phyloP scores from a whole-genome alignment of 2,888 invertebrate species.

The Volucella inanis region DNA sequence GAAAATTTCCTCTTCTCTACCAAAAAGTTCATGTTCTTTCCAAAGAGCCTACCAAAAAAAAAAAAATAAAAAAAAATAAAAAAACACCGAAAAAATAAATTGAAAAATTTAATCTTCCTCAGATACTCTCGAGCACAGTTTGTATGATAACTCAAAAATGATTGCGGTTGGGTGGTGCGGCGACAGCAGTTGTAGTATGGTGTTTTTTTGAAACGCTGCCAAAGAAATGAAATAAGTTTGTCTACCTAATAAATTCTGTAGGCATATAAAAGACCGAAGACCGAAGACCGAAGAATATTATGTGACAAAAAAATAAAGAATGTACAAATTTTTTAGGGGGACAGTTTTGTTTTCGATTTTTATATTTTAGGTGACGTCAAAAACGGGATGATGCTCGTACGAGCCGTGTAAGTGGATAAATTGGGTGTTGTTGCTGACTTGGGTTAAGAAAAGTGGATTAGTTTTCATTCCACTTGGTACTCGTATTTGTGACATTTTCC shows the following conservation, averaged over 20 bases:
- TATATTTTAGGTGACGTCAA: constrained; percentile 35
- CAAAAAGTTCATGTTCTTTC: constrained; percentile 41
- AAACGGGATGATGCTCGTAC: no score
- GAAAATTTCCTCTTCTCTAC: constrained; percentile 9
- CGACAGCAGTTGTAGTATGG: neutral
- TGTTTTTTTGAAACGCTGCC: constrained; percentile 56
- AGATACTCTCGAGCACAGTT: neutral
- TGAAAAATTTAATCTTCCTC: constrained; percentile 21
- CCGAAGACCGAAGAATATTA: constrained; percentile 17
- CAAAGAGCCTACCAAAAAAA: neutral
- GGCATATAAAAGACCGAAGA: neutral
- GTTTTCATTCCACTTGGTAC: no score
- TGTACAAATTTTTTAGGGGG: neutral
- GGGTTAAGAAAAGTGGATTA: no score
- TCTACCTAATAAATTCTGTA: constrained; percentile 35
- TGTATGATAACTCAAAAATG: constrained; percentile 30
- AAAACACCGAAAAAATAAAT: no score
- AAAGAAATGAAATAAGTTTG: constrained; percentile 47
- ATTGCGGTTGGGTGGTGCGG: constrained; percentile 9
- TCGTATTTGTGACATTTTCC: no score
- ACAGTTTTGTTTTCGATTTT: constrained; percentile 32
- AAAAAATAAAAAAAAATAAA: neutral
- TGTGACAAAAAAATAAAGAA: constrained; percentile 38
- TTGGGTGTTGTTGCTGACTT: no score
- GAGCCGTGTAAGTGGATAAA: no score